Base-by-base conservation (phyloP, 2,888 invertebrate species). In the Andrena haemorrhoa region DNA sequence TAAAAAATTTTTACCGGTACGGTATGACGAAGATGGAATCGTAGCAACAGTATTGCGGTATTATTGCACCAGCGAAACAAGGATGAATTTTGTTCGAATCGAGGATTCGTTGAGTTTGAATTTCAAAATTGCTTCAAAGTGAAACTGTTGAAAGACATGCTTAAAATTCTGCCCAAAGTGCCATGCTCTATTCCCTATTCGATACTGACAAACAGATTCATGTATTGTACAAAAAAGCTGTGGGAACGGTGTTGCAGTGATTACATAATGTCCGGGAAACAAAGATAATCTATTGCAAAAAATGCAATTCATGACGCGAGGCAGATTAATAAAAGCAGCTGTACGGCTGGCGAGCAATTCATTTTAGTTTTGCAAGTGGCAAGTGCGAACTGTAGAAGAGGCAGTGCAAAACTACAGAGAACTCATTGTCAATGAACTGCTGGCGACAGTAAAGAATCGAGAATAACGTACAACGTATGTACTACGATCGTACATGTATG, bases 191-290 rank as follows among this genome's bases (percentile, higher is more conserved):
- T 6, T n/a, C 20, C 20, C 51, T 2, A 51, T 2, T 51, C 51
- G n/a, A 51, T 20, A 51, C 8, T 51, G 20, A 2, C 20, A 2
- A 20, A 0, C 7, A 7, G 16, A 60, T 31, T 60, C 31, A 1
- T 20, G 20, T 20, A 16, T 1, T 20, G 20, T 41, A 16, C 12
- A 41, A 31, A 5, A 23, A 23, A 10, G 2, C 0, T 58, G 49
- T 26, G 58, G 26, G 33, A 53, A 71, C 56, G 23, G 23, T 26
- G 58, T 68, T 61, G 31, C n/a, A 8, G 2, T 3, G 26, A 61
- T 82, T 82, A 58, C 31, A 31, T 33, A 75, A 82, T 71, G 66
- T 82, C 82, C 82, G 82, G 61, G 29, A 20, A 47, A n/a, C 31
- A 53, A 58, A 70, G 69, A 53, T 58, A 73, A 35, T 1, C 5